Conservation (phyloP, 2,113 vertebrate genomes). For the Plotosus lineatus region DNA sequence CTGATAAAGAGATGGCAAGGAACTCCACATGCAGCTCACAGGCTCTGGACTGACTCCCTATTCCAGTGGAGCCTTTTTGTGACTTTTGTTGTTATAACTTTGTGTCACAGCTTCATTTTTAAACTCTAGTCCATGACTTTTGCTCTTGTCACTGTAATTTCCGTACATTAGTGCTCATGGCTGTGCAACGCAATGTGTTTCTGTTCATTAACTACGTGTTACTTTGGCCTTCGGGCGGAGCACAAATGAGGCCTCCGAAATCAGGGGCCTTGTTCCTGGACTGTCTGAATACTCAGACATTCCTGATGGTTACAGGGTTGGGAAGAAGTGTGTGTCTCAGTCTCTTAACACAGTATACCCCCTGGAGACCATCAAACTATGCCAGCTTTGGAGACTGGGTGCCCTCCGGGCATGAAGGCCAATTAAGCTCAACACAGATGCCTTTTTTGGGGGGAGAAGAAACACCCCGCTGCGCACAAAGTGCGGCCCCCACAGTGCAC, state of each 20-base stretch:
- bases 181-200: constrained; percentile 2
- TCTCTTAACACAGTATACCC: constrained; percentile 52
- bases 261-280: constrained; percentile 29
- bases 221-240: constrained; percentile 33
- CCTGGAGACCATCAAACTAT: constrained; percentile 49
- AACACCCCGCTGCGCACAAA: constrained; percentile 54
- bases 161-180: neutral
- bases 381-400: constrained; percentile 49
- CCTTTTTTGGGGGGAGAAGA: constrained; percentile 45
- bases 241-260: constrained; percentile 33
- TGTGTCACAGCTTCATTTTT: neutral
- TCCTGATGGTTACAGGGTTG: constrained; percentile 36
- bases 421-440: constrained; percentile 57
- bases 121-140: neutral
- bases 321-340: constrained; percentile 40
- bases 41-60: neutral
- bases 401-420: constrained; percentile 44
- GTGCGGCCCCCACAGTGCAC: constrained; percentile 39
- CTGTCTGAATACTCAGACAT: constrained; percentile 42
- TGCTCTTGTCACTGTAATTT: neutral
- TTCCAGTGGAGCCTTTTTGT: neutral
- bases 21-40: neutral
- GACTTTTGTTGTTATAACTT: neutral
- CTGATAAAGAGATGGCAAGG: constrained; percentile 40
- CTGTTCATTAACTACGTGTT: constrained; percentile 47